Evolutionary conservation across 2,113 vertebrate species (phyloP).

Genomic region (Erythrocercus mccallii): DNA sequence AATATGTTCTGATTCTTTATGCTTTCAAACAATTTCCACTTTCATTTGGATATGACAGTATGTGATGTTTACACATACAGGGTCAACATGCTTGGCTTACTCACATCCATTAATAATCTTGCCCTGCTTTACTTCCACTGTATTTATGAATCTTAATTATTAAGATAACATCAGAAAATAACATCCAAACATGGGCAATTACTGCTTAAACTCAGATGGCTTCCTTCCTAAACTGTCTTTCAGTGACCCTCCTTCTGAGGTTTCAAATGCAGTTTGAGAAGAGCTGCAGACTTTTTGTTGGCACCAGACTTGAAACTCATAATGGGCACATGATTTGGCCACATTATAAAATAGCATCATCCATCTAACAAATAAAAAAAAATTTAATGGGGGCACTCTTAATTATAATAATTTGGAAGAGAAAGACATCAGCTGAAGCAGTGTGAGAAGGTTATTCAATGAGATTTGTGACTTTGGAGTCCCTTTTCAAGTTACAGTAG

Average conservation of each 20-base stretch:
- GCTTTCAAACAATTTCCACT: background rate
- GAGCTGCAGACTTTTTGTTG: slow-evolving; percentile 51
- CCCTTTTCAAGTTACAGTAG: background rate
- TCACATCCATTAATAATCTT: background rate
- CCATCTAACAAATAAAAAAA: slow-evolving; percentile 66
- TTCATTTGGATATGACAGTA: background rate
- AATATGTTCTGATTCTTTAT: background rate
- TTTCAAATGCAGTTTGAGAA: slow-evolving; percentile 11
- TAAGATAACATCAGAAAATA: background rate
- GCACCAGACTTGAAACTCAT: slow-evolving; percentile 32
- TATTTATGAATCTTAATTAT: background rate
- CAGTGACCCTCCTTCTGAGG: slow-evolving; percentile 17
- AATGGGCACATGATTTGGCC: slow-evolving; percentile 58
- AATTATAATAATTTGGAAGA: slow-evolving; percentile 65
- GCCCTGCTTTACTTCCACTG: background rate
- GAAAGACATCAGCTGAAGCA: slow-evolving; percentile 42
- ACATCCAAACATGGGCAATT: background rate
- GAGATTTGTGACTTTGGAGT: slow-evolving; percentile 27
- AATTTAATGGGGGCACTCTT: slow-evolving; percentile 31
- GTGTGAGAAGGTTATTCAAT: slow-evolving; percentile 44
- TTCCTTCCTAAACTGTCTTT: slow-evolving; percentile 42
- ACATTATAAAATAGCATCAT: slow-evolving; percentile 57
- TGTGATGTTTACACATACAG: background rate
- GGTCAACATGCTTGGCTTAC: background rate
- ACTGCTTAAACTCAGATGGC: background rate